phyloP scores from a whole-genome alignment of 2,888 invertebrate genomes.

The Tuta absoluta region DNA sequence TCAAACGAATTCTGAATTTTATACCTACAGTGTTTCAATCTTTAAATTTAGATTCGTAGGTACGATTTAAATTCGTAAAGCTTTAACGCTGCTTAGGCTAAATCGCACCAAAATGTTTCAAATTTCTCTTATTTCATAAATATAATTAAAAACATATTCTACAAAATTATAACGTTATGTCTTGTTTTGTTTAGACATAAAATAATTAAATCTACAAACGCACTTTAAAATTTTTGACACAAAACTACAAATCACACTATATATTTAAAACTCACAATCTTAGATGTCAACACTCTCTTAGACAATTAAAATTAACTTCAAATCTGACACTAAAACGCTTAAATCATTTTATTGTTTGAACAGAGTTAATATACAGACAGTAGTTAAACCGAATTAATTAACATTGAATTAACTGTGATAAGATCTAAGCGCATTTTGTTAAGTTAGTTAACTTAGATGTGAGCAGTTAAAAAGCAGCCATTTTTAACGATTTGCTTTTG shows the following conservation, averaged over 20 bases:
- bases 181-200: too few relatives aligned
- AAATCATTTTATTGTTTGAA: conserved; percentile 6
- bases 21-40: too few relatives aligned
- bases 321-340: background rate
- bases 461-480: conserved; percentile 13
- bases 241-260: background rate
- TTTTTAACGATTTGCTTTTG: conserved; percentile 11
- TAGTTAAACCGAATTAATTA: conserved; percentile 50
- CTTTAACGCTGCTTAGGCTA: too few relatives aligned
- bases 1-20: too few relatives aligned
- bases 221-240: background rate
- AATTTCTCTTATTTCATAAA: too few relatives aligned
- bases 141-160: too few relatives aligned
- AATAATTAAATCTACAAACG: too few relatives aligned
- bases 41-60: too few relatives aligned
- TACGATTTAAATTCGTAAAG: too few relatives aligned
- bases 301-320: background rate
- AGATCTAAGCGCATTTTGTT: conserved; percentile 46
- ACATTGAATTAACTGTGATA: conserved; percentile 56
- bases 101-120: background rate
- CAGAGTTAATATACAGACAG: conserved; percentile 11
- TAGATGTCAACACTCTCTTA: background rate
- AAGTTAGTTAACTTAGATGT: conserved; percentile 22
- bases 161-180: too few relatives aligned
- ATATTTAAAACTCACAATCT: background rate